A percentile compares a stretch with the other conserved stretches of the same genome.
These are phyloP conservation scores for Menura novaehollandiae DNA, from an alignment of 2,113 vertebrate genomes.

Conservation along the genomic window DNA sequence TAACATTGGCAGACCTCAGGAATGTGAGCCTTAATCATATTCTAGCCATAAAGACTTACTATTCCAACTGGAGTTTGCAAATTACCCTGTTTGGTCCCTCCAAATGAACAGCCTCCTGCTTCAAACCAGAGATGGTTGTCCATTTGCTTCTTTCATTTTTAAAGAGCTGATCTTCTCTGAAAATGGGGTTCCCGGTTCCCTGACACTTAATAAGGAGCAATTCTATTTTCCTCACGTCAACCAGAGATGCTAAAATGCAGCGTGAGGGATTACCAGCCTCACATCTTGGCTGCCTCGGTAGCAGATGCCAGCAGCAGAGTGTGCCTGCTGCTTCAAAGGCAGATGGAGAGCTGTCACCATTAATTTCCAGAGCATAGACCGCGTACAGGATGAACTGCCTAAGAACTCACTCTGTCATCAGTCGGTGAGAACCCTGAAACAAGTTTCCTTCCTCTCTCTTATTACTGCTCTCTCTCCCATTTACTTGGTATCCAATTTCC, in stretches of 20 bases:
- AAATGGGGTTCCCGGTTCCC: background rate
- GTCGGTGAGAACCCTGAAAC: accelerated
- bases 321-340: background rate
- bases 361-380: background rate
- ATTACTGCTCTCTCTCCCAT: background rate
- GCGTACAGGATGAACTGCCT: background rate
- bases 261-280: background rate
- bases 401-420: accelerated
- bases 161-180: background rate
- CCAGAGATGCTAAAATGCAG: background rate
- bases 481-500: background rate
- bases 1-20: accelerated
- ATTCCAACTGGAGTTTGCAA: background rate
- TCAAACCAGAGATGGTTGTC: background rate
- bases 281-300: accelerated
- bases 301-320: background rate
- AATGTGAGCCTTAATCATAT: background rate
- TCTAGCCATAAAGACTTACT: background rate
- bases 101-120: background rate
- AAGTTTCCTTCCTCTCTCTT: background rate
- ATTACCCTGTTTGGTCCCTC: background rate
- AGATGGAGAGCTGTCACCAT: background rate
- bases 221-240: background rate
- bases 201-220: background rate
- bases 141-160: background rate